Base-by-base conservation (phyloP, 1,140 invertebrate genomes). In the Neotoxoptera formosana region DNA sequence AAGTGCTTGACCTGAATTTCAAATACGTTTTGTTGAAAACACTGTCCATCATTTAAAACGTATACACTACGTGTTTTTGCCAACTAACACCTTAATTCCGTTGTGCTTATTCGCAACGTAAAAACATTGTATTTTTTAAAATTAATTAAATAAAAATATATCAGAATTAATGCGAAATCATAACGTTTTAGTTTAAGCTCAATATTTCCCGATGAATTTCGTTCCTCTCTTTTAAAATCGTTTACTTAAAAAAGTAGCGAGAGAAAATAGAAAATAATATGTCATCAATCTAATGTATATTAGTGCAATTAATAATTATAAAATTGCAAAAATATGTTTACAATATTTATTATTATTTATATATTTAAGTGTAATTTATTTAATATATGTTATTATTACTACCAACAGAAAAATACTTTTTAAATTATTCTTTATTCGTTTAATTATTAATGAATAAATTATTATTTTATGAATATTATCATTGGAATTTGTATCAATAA, bases 1-100 rank as follows among this genome's bases (percentile, higher is more conserved):
- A 9, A 45, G 47, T n/a, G 17, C 86, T 88, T 88, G 86, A 88
- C 86, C 86, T 51, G 86, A 51, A 51, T 88, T 88, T 88, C 14
- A 48, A 48, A 48, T 48, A 48, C 6, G n/a, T 87, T 87, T 87
- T 87, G 45, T 9, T 48, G 9, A 81, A 4, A 48, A 86, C 14
- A 86, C 11, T 86, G 21, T 47, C 7, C 25, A 86, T 86, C 25
- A 45, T 86, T 86, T 41, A 25, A 86, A 86, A 47, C 45, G 8
- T 47, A 45, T 30, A 86, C 8, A 47, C 23, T 53, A 53, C 21
- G 51, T 48, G 47, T 30, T 86, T 47, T 86, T 47, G 84, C 45
- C 84, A 87, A 87, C 84, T n/a, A 48, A 86, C 83, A 41, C 36
- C 41, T 30, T 86, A 23, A 86, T 86, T 45, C 1, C 25, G 30